Percentiles rank a stretch among this genome's conserved stretches.
These are phyloP conservation scores for Glareola pratincola DNA, from an alignment of 2,113 vertebrate genomes.

Conservation along the genomic window DNA sequence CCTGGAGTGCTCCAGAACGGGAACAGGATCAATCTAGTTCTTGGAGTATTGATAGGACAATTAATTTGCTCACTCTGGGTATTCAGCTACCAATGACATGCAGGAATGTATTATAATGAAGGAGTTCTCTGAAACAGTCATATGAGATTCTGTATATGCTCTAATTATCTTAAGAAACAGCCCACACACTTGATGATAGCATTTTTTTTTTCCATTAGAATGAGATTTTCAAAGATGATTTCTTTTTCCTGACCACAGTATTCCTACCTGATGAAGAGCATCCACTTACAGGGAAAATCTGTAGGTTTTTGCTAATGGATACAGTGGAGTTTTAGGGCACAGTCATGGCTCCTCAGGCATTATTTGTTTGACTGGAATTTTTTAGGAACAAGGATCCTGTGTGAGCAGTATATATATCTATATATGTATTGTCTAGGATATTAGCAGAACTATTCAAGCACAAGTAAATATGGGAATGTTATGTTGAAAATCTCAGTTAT, in stretches of 20 bases:
- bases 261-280: neutral
- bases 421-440: neutral
- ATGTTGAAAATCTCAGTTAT: constrained; percentile 75
- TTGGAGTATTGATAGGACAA: neutral
- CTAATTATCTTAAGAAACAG: neutral
- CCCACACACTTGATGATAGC: neutral
- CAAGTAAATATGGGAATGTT: constrained; percentile 55
- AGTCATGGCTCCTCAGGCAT: neutral
- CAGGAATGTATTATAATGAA: neutral
- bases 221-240: neutral
- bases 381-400: neutral
- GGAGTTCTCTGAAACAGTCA: neutral
- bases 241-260: neutral
- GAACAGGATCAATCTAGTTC: neutral
- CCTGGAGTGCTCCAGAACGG: neutral
- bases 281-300: neutral
- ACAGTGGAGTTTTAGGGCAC: neutral
- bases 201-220: neutral
- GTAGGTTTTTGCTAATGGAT: neutral
- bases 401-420: neutral
- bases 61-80: neutral
- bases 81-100: neutral
- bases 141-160: neutral
- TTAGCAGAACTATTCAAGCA: constrained; percentile 19
- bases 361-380: neutral